These are phyloP conservation scores for Hippoglossus stenolepis DNA, from an alignment of 2,113 vertebrate genomes.

Conservation along the genomic window DNA sequence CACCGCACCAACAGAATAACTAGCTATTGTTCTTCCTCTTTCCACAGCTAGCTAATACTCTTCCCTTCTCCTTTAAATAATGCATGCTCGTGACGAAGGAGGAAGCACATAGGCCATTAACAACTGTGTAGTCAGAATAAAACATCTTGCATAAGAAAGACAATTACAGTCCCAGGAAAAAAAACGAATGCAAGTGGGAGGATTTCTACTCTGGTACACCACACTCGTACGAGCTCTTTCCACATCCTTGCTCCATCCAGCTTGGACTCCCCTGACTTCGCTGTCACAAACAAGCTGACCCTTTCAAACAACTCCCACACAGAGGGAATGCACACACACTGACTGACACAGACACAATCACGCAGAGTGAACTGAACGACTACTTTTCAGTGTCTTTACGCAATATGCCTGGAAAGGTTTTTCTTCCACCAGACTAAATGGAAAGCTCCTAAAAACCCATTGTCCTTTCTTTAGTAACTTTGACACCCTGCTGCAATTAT, in stretches of 20 bases:
- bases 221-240: slow-evolving; percentile 5
- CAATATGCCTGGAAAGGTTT: background rate
- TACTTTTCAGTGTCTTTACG: background rate
- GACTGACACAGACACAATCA: slow-evolving; percentile 1
- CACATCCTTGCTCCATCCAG: slow-evolving; percentile 9
- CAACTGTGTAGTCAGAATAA: slow-evolving; percentile 51
- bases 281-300: slow-evolving; percentile 27
- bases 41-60: slow-evolving; percentile 40
- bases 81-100: slow-evolving; percentile 57
- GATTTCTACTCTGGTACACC: slow-evolving; percentile 32
- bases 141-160: slow-evolving; percentile 51
- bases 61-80: slow-evolving; percentile 65
- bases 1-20: slow-evolving; percentile 24
- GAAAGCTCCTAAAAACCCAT: slow-evolving; percentile 19
- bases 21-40: slow-evolving; percentile 50
- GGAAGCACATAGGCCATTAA: slow-evolving; percentile 60
- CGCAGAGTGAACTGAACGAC: background rate
- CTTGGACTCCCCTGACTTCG: slow-evolving; percentile 1
- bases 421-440: slow-evolving; percentile 1
- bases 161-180: slow-evolving; percentile 4
- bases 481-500: slow-evolving; percentile 54
- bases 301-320: slow-evolving; percentile 23
- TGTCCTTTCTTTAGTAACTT: slow-evolving; percentile 37
- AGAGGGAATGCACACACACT: background rate
- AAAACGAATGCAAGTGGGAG: background rate